These are phyloP conservation scores for Apotomis turbidana DNA, from an alignment of 2,888 invertebrate genomes.

Conservation along the genomic window DNA sequence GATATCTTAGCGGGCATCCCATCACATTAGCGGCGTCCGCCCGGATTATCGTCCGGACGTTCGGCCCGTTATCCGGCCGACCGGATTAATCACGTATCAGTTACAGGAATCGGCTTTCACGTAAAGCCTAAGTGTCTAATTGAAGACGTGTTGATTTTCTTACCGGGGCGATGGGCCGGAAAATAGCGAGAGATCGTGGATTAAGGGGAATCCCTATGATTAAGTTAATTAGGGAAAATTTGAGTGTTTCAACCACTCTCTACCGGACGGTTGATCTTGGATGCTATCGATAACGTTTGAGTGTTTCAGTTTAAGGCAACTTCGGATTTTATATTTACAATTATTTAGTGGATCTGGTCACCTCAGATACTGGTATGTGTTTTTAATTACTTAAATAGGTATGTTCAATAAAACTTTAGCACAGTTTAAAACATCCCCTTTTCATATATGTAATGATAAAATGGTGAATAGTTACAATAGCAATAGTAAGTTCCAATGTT, in stretches of 20 bases:
- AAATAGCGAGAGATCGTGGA: conserved; percentile 14
- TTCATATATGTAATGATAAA: no score
- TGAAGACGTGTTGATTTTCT: conserved; percentile 56
- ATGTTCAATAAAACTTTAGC: no score
- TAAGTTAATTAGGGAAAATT: conserved; percentile 29
- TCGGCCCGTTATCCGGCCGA: conserved; percentile 27
- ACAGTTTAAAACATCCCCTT: no score
- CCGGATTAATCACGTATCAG: conserved; percentile 71
- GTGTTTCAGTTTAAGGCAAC: background rate
- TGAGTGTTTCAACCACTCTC: conserved; percentile 14
- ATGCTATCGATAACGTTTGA: background rate
- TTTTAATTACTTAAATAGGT: no score
- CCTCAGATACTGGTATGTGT: no score
- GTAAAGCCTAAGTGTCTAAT: conserved; percentile 53
- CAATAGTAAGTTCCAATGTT: no score
- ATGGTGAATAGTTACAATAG: no score
- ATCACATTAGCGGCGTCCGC: conserved; percentile 33
- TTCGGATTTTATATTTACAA: no score
- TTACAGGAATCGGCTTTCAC: conserved; percentile 61
- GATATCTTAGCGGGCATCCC: conserved; percentile 29
- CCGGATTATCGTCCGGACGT: conserved; percentile 34
- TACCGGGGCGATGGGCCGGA: conserved; percentile 27
- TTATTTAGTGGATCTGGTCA: no score
- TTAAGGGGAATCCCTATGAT: conserved; percentile 20
- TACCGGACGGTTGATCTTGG: no score